These are phyloP conservation scores for Drosophila setifemur DNA, from an alignment of 1,140 invertebrate species.

Conservation along the genomic window DNA sequence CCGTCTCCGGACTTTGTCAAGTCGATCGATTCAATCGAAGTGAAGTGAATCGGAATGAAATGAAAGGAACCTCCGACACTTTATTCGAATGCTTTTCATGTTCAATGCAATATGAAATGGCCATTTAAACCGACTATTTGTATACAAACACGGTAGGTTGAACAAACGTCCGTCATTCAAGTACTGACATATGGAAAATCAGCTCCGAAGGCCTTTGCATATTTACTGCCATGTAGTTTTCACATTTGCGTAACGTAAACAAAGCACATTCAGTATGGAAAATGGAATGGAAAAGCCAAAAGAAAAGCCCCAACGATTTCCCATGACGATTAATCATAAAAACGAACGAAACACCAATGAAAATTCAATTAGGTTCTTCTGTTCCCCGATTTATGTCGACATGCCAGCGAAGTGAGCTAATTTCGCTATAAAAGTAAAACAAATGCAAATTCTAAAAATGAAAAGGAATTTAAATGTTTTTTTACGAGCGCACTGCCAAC, in stretches of 20 bases:
- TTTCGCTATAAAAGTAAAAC: conserved; percentile 45
- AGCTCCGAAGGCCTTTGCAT: conserved; percentile 29
- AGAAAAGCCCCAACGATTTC: conserved; percentile 43
- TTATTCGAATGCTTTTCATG: conserved; percentile 12
- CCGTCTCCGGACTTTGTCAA: conserved; percentile 35
- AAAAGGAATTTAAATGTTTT: conserved; percentile 59
- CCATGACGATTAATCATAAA: conserved; percentile 79
- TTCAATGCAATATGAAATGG: conserved; percentile 13
- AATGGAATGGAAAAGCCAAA: conserved; percentile 26
- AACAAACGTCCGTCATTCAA: conserved; percentile 62
- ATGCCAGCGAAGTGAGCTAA: conserved; percentile 51
- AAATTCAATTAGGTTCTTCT: conserved; percentile 69
- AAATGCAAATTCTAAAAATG: conserved; percentile 49
- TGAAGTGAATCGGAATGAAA: conserved; percentile 3
- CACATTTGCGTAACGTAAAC: conserved; percentile 49
- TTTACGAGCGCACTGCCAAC: conserved; percentile 48
- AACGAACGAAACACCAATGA: conserved; percentile 58
- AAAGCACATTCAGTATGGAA: conserved; percentile 18
- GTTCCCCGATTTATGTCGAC: conserved; percentile 37
- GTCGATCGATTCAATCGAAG: conserved; percentile 40
- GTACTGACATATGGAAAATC: conserved; percentile 48
- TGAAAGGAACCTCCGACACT: conserved; percentile 41
- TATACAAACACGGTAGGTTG: conserved; percentile 18
- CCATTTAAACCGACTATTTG: conserved; percentile 30
- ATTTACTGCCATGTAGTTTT: conserved; percentile 49